Evolutionary conservation across 2,113 vertebrate genomes (phyloP).

Genomic region (Coptodon bakossiorum): DNA sequence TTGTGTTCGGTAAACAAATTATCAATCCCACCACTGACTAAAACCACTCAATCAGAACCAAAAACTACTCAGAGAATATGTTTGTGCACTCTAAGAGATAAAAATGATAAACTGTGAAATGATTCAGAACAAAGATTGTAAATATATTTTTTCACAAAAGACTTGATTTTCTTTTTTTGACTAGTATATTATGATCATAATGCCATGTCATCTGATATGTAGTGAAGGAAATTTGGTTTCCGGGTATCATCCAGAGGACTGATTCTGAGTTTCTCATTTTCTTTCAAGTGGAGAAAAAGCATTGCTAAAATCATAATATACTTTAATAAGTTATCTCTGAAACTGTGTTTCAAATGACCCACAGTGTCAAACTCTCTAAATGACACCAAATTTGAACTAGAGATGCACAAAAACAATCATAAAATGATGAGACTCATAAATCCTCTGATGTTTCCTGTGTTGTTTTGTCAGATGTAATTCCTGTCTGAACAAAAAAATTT

Average conservation of each 20-base stretch:
- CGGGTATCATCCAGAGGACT: not conserved
- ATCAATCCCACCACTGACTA: not conserved
- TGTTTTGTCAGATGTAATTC: not conserved
- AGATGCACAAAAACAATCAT: not conserved
- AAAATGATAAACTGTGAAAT: not conserved
- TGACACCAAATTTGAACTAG: not conserved
- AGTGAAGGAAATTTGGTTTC: not conserved
- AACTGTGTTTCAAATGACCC: not conserved
- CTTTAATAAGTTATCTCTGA: not conserved
- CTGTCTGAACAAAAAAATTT: not conserved
- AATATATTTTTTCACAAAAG: not conserved
- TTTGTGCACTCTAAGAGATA: not conserved
- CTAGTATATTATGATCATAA: not conserved
- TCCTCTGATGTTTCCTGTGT: not conserved
- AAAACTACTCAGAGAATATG: not conserved
- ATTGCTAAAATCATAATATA: not conserved
- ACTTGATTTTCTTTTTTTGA: not conserved
- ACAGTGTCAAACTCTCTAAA: not conserved
- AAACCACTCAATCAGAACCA: not conserved
- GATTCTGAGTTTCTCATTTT: not conserved
- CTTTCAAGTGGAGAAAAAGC: not conserved
- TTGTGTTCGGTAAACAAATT: not conserved
- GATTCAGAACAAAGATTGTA: not conserved
- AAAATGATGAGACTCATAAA: not conserved
- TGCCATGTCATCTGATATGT: not conserved